Evolutionary conservation across 2,797 vertebrate species (phyloP), one percentile per base, ranked within the genome.

Genomic region (Rhodeus uyekii): DNA sequence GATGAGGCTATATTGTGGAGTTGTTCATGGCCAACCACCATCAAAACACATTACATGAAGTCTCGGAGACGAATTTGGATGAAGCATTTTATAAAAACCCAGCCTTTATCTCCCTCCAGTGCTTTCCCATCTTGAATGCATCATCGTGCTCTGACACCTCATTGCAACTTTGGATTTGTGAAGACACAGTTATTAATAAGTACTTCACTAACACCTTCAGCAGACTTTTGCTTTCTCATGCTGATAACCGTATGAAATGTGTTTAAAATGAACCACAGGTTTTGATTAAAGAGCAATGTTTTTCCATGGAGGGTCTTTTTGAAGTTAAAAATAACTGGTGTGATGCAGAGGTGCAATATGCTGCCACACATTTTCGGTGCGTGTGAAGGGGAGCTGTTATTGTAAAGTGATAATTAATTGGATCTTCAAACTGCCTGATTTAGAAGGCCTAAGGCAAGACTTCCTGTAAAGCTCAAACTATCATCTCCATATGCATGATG

Each of bases 241-340:
- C 42, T 64, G 71, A 74, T 81, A 64, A 48, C 39, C 32, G 36
- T 50, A 18, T 24, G 61, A 82, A 79, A 39, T 24, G 34, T 72
- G 36, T 44, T 76, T 68, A 71, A 69, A 71, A 72, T 58, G 34
- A 81, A 53, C 9, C 44, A 22, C 34, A 1, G 79, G 44, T 81
- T 81, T 64, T 81, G 44, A 81, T 81, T 81, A 83, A 78, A 78
- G 38, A 16, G 36, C 24, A n/a, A 10, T 50, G 58, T 12, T 34
- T 78, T 67, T 67, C 36, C 24, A 39, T 3, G 71, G 61, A 67
- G 29, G 18, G 76, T 58, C 58, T 79, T 39, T 83, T 84, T 80
- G 72, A 84, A 82, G 78, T 81, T 78, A 84, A 87, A 85, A 87
- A 83, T 82, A 83, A 85, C 74, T 74, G 58, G 82, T 79, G 61